Evolutionary conservation across 2,113 vertebrate genomes (phyloP).

Genomic region (Scophthalmus maximus): DNA sequence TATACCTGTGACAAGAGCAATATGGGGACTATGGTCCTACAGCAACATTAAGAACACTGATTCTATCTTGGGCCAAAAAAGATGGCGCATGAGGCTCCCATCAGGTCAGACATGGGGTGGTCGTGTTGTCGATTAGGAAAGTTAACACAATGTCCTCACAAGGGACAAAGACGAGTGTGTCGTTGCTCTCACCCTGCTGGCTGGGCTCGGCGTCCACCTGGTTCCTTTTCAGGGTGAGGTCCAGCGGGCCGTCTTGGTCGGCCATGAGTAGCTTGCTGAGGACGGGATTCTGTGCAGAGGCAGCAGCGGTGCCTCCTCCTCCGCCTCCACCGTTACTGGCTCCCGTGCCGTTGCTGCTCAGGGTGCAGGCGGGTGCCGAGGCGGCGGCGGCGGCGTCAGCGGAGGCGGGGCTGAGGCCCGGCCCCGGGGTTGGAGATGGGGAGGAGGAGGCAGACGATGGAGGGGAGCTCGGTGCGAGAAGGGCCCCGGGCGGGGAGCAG

Average conservation of each 20-base stretch:
- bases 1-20: not conserved
- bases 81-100: no score
- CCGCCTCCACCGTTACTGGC: conserved; percentile 51
- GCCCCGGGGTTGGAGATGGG: conserved; percentile 58
- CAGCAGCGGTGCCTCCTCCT: conserved; percentile 69
- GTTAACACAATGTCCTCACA: no score
- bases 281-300: conserved; percentile 97
- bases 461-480: conserved; percentile 55
- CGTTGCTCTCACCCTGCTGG: conserved; percentile 89
- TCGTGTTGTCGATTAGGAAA: not conserved
- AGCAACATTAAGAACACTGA: not conserved
- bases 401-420: conserved; percentile 64
- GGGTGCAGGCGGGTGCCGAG: conserved; percentile 59
- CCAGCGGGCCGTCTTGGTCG: conserved; percentile 98
- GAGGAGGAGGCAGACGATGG: conserved; percentile 79
- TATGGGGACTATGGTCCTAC: not conserved
- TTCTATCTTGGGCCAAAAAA: not conserved
- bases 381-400: conserved; percentile 15
- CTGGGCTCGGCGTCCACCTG: conserved; percentile 87
- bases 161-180: not conserved
- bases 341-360: conserved; percentile 64
- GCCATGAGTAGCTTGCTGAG: conserved; percentile 99
- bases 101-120: no score
- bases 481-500: conserved; percentile 44
- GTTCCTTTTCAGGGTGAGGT: conserved; percentile 97